Evolutionary conservation across 1,140 invertebrate genomes (phyloP), one percentile per base, ranked within the genome.

Genomic region (Eueides isabella): DNA sequence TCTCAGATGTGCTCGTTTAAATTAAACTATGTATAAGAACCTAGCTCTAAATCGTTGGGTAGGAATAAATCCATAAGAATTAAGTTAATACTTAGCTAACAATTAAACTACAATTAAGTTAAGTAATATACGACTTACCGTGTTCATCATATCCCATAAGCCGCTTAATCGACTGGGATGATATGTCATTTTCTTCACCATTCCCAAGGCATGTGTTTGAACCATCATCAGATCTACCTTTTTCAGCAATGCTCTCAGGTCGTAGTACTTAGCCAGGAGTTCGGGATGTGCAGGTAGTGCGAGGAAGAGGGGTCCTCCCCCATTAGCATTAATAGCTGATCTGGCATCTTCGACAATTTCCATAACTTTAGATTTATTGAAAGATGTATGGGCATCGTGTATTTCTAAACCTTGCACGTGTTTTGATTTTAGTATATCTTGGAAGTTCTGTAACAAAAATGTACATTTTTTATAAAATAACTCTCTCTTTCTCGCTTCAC

Each of bases 101-200:
- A n/a, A n/a, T n/a, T n/a, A n/a, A n/a, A n/a, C n/a, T n/a, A n/a
- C n/a, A n/a, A n/a, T n/a, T n/a, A n/a, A n/a, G n/a, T n/a, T n/a
- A n/a, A n/a, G n/a, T n/a, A n/a, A n/a, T n/a, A n/a, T n/a, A n/a
- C 14, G 6, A 30, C 94, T 95, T 90, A 96, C 96, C 67, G 96
- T 95, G 80, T 97, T 97, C 74, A 96, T 94, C 93, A 97, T 96
- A 80, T 97, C 96, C 89, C 96, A 96, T 26, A 97, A 85, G 3
- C 97, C 96, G 89, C 97, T 97, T 72, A 97, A 88, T 71, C 96
- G 90, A 80, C 96, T 96, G 0, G 96, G 96, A 88, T 97, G 97
- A 84, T 96, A 97, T 1, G 96, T 96, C 75, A 94, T 92, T 78
- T 95, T 95, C 70, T 95, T 94, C 61, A 94, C 93, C 61, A 95